phyloP scores from a whole-genome alignment of 2,113 vertebrate genomes.

The Ia io region DNA sequence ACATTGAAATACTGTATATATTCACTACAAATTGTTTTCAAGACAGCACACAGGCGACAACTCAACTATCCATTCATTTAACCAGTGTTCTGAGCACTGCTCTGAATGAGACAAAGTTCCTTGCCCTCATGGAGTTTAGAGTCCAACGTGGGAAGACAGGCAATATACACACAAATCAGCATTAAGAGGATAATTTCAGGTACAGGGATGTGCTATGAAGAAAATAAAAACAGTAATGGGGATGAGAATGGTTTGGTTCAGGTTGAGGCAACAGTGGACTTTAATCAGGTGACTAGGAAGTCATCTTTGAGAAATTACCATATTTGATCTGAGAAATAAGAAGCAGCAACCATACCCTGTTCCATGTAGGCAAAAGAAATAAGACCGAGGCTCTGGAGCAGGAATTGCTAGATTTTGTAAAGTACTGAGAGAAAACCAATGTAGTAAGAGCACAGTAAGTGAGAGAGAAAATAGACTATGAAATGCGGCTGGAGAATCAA shows the following conservation, averaged over 20 bases:
- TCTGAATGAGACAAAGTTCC: background rate
- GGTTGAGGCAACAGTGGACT: background rate
- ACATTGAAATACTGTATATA: background rate
- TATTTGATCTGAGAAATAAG: background rate
- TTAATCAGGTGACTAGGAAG: background rate
- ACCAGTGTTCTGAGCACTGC: background rate
- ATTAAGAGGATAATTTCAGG: background rate
- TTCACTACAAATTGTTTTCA: background rate
- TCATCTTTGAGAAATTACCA: background rate
- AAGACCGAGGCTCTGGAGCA: background rate
- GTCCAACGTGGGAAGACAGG: background rate
- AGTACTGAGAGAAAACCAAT: background rate
- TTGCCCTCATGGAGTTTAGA: background rate
- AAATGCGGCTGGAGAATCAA: background rate
- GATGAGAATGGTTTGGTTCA: background rate
- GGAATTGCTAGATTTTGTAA: background rate
- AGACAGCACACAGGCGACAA: background rate
- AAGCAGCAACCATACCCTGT: background rate
- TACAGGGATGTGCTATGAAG: background rate
- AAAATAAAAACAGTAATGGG: background rate
- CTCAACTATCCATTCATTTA: background rate
- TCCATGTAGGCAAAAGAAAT: background rate
- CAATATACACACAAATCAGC: background rate
- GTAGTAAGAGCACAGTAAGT: background rate
- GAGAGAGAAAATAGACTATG: background rate